A percentile compares a stretch with the other conserved stretches of the same genome.
phyloP scores from a whole-genome alignment of 2,113 vertebrate species.

The Lycocorax pyrrhopterus region DNA sequence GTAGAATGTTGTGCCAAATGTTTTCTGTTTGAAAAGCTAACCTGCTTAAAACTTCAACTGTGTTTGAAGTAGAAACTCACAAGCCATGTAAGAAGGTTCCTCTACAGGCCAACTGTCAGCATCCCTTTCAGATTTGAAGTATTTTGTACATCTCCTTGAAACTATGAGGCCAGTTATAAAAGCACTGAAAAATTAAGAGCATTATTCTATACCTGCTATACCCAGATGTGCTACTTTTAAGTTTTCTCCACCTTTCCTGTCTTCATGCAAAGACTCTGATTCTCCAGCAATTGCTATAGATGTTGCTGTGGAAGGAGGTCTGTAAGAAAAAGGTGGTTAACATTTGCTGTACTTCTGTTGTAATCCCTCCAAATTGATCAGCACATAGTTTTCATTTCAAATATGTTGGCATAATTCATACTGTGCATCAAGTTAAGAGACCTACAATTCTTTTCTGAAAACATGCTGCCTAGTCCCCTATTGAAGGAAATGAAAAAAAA shows the following conservation, averaged over 20 bases:
- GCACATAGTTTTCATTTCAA: not conserved
- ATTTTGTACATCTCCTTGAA: not conserved
- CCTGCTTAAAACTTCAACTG: not conserved
- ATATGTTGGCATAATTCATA: not conserved
- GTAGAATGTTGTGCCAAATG: not conserved
- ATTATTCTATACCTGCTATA: slow-evolving; percentile 66
- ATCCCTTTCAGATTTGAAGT: not conserved
- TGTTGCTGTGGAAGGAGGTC: slow-evolving; percentile 89
- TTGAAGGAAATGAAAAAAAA: not conserved
- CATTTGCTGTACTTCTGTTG: not conserved
- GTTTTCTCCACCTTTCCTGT: slow-evolving; percentile 85
- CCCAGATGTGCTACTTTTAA: slow-evolving; percentile 73
- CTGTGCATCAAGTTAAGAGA: not conserved
- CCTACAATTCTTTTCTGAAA: not conserved
- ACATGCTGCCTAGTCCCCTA: not conserved
- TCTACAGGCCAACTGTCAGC: not conserved
- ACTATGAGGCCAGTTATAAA: not conserved
- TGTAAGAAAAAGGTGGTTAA: slow-evolving; percentile 49
- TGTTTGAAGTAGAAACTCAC: not conserved
- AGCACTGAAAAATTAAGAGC: not conserved
- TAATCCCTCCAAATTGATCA: not conserved
- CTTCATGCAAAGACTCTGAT: slow-evolving; percentile 82
- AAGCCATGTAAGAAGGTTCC: not conserved
- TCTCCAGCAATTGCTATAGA: slow-evolving; percentile 82
- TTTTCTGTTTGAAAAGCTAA: not conserved